Base-by-base conservation (phyloP, 2,888 invertebrate species). In the Anagyrus pseudococci region DNA sequence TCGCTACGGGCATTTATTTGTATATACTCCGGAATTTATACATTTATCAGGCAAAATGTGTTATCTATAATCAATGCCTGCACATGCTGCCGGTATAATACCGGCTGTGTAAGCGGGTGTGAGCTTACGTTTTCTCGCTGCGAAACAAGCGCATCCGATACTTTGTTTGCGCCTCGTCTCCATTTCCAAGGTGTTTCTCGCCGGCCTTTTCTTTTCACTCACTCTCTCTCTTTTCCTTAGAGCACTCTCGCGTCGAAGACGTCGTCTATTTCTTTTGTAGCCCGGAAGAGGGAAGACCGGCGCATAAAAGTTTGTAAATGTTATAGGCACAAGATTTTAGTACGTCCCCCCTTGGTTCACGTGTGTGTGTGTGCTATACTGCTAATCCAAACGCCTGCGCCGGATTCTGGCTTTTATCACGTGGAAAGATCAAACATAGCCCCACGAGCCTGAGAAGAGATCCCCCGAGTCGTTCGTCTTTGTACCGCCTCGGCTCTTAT, bases 401-500 rank as follows among this genome's bases (percentile, higher is more conserved):
- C 4, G 2, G 17, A 10, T 19, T 17, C 8, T 37, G 33, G 13
- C 33, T 37, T 43, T 43, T 43, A 43, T 43, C 43, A 20, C 7
- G 43, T 4, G 19, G 17, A 43, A 17, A 43, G 43, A 43, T 43
- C 43, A 17, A 4, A 43, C 17, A 8, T 2, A n/a, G n/a, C n/a
- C n/a, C n/a, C n/a, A 17, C 43, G 20, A n/a, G n/a, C n/a, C 8
- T 6, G 33, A 19, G 43, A 19, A 43, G 7, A 20, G 43, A 43
- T 43, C 17, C 43, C 43, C 4, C n/a, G n/a, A n/a, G n/a, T n/a
- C n/a, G n/a, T n/a, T n/a, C n/a, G n/a, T n/a, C n/a, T n/a, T 2
- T 20, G 8, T 43, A 37, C 43, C n/a, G n/a, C 57, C 26, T 29
- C 49, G 54, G 37, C 37, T 58, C 48, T 46, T 43, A n/a, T 55